Evolutionary conservation across 1,140 invertebrate species (phyloP).

Genomic region (Drosophila subpulchrella): DNA sequence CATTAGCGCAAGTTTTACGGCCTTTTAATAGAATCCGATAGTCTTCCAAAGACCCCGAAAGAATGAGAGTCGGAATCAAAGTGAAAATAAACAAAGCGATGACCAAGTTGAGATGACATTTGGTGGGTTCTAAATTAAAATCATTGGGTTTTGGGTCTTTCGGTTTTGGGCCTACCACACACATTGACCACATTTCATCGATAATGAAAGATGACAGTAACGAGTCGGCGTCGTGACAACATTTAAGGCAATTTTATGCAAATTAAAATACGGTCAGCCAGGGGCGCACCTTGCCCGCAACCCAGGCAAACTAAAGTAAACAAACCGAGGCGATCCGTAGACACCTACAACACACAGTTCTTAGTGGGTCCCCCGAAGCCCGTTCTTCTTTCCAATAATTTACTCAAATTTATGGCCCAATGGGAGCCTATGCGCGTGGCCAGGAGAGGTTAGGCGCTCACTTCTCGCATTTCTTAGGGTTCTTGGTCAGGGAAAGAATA

Average conservation of each 20-base stretch:
- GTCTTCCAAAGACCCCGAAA: slow-evolving; percentile 14
- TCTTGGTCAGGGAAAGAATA: slow-evolving; percentile 15
- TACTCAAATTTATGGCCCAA: slow-evolving; percentile 69
- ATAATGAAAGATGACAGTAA: slow-evolving; percentile 84
- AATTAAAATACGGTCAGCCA: slow-evolving; percentile 75
- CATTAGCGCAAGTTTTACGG: slow-evolving; percentile 70
- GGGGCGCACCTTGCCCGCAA: slow-evolving; percentile 52
- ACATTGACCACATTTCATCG: slow-evolving; percentile 75
- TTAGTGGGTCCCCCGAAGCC: slow-evolving; percentile 1
- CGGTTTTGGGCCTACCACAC: slow-evolving; percentile 54
- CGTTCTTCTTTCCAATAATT: slow-evolving; percentile 63
- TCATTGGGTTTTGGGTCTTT: slow-evolving; percentile 34
- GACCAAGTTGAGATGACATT: slow-evolving; percentile 58
- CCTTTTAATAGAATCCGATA: slow-evolving; percentile 74
- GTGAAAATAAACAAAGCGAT: slow-evolving; percentile 55
- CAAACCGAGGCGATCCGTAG: slow-evolving; percentile 35
- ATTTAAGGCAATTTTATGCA: slow-evolving; percentile 83
- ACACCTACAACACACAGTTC: slow-evolving; percentile 63
- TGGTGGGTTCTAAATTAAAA: slow-evolving; percentile 75
- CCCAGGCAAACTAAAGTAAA: neutral
- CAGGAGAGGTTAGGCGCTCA: slow-evolving; percentile 33
- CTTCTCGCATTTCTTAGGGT: slow-evolving; percentile 55
- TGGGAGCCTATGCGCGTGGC: slow-evolving; percentile 48
- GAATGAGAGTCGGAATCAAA: slow-evolving; percentile 24
- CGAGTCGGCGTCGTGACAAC: slow-evolving; percentile 75